Percentiles rank a stretch among this genome's conserved stretches.
These are phyloP conservation scores for Solenodon paradoxus DNA, from an alignment of 2,113 vertebrate genomes.

Conservation along the genomic window DNA sequence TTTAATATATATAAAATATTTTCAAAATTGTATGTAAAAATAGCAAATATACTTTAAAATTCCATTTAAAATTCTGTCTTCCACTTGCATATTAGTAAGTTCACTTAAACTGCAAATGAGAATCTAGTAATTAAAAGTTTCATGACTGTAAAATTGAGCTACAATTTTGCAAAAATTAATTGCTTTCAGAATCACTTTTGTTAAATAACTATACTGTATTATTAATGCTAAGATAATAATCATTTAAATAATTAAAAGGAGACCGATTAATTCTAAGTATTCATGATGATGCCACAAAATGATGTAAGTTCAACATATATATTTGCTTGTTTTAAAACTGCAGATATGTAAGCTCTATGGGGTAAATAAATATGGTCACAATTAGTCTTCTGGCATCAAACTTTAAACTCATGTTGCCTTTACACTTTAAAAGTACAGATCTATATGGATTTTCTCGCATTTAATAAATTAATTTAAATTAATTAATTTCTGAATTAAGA, in stretches of 20 bases:
- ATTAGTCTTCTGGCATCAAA: background rate
- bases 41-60: background rate
- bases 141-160: background rate
- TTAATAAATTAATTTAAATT: background rate
- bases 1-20: background rate
- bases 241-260: background rate
- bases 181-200: background rate
- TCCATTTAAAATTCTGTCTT: background rate
- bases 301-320: background rate
- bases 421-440: background rate
- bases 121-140: background rate
- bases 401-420: background rate
- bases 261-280: background rate
- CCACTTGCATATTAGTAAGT: background rate
- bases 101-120: background rate
- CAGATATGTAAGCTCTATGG: background rate
- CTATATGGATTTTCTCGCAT: background rate
- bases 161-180: background rate
- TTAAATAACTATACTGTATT: background rate
- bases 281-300: background rate
- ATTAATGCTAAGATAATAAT: background rate
- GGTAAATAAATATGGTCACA: background rate
- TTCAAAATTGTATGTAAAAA: background rate
- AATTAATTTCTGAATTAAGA: background rate
- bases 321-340: slow-evolving; percentile 2